Evolutionary conservation across 1,140 invertebrate genomes (phyloP).

Genomic region (Macrotrachela quadricornifera): DNA sequence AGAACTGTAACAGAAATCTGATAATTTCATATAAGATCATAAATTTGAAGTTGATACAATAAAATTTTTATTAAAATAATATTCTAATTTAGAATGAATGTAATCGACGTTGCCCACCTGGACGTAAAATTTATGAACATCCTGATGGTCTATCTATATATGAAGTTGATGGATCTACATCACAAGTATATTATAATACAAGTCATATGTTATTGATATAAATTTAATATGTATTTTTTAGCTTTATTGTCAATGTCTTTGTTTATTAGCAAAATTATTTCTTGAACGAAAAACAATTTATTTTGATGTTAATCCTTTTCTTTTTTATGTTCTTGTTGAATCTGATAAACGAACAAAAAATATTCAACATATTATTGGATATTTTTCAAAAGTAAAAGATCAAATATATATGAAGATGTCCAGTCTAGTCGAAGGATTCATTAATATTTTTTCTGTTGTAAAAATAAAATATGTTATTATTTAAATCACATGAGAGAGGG

Average conservation of each 20-base stretch:
- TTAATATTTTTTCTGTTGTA: too few relatives aligned
- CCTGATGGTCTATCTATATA: conserved; percentile 42
- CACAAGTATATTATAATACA: conserved; percentile 32
- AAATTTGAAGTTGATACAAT: too few relatives aligned
- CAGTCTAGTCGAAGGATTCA: too few relatives aligned
- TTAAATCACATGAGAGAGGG: too few relatives aligned
- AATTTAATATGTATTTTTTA: conserved; percentile 6
- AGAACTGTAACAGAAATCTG: too few relatives aligned
- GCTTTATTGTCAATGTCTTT: conserved; percentile 85
- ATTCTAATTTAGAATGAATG: conserved; percentile 49
- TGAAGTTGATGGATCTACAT: conserved; percentile 69
- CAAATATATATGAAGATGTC: too few relatives aligned
- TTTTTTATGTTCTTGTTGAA: conserved; percentile 86
- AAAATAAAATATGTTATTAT: too few relatives aligned
- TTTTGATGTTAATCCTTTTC: conserved; percentile 88
- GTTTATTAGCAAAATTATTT: conserved; percentile 80
- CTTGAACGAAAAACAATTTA: conserved; percentile 90
- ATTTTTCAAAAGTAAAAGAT: conserved; percentile 78
- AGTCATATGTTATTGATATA: too few relatives aligned
- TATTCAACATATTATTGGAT: conserved; percentile 83
- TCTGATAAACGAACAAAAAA: conserved; percentile 52
- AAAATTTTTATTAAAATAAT: too few relatives aligned
- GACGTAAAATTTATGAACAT: conserved; percentile 76
- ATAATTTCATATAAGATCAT: too few relatives aligned
- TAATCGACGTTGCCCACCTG: conserved; percentile 57